Evolutionary conservation across 2,113 vertebrate species (phyloP), one percentile per base, ranked within the genome.

Genomic region (Gallinago media): DNA sequence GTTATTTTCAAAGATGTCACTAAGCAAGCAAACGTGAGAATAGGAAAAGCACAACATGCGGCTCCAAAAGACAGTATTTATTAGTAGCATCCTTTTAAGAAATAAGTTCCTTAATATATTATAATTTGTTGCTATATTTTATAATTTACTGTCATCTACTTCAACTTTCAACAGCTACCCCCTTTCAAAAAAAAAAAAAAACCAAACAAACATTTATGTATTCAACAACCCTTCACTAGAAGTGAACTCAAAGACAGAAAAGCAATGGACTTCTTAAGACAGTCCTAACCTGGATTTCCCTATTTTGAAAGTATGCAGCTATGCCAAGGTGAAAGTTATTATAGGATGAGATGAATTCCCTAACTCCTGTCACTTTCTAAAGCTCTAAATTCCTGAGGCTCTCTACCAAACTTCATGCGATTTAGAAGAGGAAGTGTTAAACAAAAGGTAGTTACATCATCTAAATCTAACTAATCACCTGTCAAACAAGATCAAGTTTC

Each of bases 361-460:
- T 38, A 70, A 58, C 16, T 84, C 22, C 26, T 38, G 17, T 42
- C 84, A 81, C 38, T 20, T 85, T 75, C 61, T 61, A 73, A 62
- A 22, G 4, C 19, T 19, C 6, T 38, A n/a, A 66, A 6, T 22
- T 92, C 27, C 61, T 46, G 23, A 63, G 42, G 47, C 11, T 59
- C 11, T 80, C 40, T 46, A 49, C 4, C 0, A 0, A 80, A 32
- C 7, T 58, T 62, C 18, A 62, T 3, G 15, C 0, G 1, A 93
- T 55, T 59, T 68, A 67, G 15, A 74, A 88, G 2, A 72, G 9
- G 31, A 87, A 70, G 42, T 2, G 4, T 36, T 20, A 68, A 76
- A 72, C 20, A 67, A 82, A 78, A 59, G 9, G 32, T 44, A 76
- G 6, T 76, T 49, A 6, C 8, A 70, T 58, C 19, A 73, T 17